phyloP scores from a whole-genome alignment of 2,113 vertebrate genomes.

The Hippocampus comes region DNA sequence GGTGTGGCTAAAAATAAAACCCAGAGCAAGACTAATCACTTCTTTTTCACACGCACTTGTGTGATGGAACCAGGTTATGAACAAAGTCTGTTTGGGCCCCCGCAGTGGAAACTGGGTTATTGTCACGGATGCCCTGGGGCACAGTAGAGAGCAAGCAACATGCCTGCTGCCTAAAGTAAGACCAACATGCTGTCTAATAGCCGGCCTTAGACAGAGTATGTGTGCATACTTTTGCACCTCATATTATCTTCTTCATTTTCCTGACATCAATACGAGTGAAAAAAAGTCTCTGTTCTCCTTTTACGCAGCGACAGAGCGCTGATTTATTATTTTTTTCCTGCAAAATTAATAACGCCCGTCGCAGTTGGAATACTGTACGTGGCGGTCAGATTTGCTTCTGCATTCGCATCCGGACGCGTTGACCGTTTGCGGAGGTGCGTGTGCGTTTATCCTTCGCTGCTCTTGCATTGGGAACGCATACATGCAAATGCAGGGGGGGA shows the following conservation, averaged over 20 bases:
- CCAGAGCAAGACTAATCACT: constrained; percentile 8
- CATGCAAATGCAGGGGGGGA: constrained; percentile 26
- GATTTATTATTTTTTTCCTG: background rate
- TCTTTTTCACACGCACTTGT: constrained; percentile 19
- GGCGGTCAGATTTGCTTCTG: constrained; percentile 19
- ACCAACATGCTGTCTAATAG: constrained; percentile 50
- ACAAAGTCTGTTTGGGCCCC: constrained; percentile 28
- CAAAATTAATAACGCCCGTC: background rate
- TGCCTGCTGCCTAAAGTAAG: constrained; percentile 59
- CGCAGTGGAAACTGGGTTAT: constrained; percentile 64
- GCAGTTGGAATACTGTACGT: no score
- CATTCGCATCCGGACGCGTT: constrained; percentile 50
- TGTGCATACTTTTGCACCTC: constrained; percentile 15
- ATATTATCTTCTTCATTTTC: background rate
- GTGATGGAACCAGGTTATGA: constrained; percentile 34
- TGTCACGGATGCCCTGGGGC: constrained; percentile 55
- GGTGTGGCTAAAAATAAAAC: constrained; percentile 6
- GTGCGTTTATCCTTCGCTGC: constrained; percentile 11
- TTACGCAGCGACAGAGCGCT: background rate
- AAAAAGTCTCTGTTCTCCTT: no score
- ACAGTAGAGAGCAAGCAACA: constrained; percentile 48
- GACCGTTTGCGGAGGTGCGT: constrained; percentile 8
- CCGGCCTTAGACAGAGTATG: constrained; percentile 13
- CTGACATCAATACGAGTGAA: no score
- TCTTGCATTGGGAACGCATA: constrained; percentile 5